phyloP scores from a whole-genome alignment of 2,797 vertebrate genomes.

The Nyctalus aviator region DNA sequence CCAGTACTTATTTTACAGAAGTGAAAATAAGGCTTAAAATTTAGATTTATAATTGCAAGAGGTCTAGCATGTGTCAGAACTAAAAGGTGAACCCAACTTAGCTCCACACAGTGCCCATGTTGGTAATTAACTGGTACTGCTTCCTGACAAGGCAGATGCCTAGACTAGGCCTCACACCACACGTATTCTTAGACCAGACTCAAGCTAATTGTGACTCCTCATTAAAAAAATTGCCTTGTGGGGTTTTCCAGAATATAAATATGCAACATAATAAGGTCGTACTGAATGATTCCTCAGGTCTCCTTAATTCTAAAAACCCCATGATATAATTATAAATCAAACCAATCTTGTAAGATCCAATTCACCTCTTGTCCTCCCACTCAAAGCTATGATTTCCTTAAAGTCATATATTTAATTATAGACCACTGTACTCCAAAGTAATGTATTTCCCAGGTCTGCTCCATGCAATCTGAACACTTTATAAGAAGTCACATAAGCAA shows the following conservation, averaged over 20 bases:
- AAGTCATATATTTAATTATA: background rate
- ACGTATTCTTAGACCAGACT: background rate
- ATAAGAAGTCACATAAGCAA: constrained; percentile 26
- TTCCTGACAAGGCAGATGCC: background rate
- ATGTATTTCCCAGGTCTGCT: background rate
- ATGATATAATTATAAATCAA: background rate
- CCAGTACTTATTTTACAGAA: background rate
- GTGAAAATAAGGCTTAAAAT: background rate
- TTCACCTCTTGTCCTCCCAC: constrained; percentile 37
- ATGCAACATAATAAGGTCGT: background rate
- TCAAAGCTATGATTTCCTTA: constrained; percentile 13
- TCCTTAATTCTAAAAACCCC: background rate
- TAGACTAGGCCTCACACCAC: background rate
- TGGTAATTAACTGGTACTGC: background rate
- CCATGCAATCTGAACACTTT: background rate
- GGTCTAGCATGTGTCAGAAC: background rate
- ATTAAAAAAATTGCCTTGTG: background rate
- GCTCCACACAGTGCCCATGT: rapidly evolving
- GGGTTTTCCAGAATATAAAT: background rate
- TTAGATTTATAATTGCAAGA: background rate
- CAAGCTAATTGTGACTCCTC: background rate
- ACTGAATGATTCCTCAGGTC: background rate
- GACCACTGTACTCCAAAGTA: background rate
- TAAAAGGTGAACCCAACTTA: background rate
- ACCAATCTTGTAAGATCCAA: background rate